phyloP scores from a whole-genome alignment of 2,888 invertebrate species.

The Ophion ellenae region DNA sequence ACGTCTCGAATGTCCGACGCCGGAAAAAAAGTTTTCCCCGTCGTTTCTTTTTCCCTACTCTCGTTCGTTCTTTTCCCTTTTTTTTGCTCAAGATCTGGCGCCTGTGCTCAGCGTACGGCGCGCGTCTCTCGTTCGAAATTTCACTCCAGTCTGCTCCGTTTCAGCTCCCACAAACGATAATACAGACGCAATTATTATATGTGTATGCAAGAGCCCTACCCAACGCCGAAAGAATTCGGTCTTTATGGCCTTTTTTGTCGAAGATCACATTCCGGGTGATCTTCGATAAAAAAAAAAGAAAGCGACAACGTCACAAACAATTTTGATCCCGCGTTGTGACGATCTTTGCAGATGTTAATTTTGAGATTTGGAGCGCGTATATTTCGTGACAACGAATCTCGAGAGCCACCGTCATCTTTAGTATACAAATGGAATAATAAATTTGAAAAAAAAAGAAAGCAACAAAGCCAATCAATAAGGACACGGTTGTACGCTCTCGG shows the following conservation, averaged over 20 bases:
- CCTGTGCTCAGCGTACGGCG: conserved; percentile 26
- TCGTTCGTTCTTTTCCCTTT: background rate
- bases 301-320: no score
- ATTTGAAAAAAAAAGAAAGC: no score
- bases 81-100: conserved; percentile 57
- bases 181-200: background rate
- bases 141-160: conserved; percentile 19
- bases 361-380: no score
- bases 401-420: background rate
- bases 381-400: background rate
- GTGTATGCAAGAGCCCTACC: background rate
- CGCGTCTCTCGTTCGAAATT: conserved; percentile 28
- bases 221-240: no score
- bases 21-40: conserved; percentile 69
- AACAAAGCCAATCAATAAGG: no score
- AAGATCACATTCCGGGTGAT: no score
- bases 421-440: no score
- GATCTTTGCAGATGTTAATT: no score
- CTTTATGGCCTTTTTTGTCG: no score
- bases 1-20: conserved; percentile 74
- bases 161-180: background rate
- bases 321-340: no score
- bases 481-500: background rate
- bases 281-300: no score
- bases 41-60: conserved; percentile 7